A percentile compares a stretch with the other conserved stretches of the same genome.
These are phyloP conservation scores for Nestor notabilis DNA, from an alignment of 2,113 vertebrate species.

Conservation along the genomic window DNA sequence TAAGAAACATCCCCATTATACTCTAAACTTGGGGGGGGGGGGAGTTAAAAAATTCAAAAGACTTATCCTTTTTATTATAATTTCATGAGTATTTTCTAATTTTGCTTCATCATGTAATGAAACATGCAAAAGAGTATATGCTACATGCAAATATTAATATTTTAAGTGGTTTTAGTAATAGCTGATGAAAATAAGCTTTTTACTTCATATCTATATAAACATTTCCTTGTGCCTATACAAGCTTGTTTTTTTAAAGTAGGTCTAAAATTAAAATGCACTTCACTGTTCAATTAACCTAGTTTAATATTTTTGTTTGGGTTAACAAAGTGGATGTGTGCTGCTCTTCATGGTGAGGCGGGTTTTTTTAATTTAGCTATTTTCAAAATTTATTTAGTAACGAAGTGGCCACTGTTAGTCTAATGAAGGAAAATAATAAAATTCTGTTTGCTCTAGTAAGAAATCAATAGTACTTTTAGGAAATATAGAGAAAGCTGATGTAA, in stretches of 20 bases:
- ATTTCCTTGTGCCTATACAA: not conserved
- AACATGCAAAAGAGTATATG: not conserved
- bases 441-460: not conserved
- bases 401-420: not conserved
- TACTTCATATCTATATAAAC: not conserved
- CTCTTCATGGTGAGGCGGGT: not conserved
- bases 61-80: not conserved
- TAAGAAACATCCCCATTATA: not conserved
- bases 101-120: accelerated
- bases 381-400: not conserved
- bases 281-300: not conserved
- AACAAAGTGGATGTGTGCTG: not conserved
- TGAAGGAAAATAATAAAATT: not conserved
- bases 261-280: not conserved
- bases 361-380: not conserved
- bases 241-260: not conserved
- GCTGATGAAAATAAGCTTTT: not conserved
- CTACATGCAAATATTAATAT: not conserved
- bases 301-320: not conserved
- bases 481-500: constrained; percentile 20
- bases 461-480: constrained; percentile 28
- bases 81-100: not conserved
- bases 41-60: not conserved
- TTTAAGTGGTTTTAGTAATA: not conserved
- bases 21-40: not conserved